These are phyloP conservation scores for Episyrphus balteatus DNA, from an alignment of 1,140 invertebrate species.

Conservation along the genomic window DNA sequence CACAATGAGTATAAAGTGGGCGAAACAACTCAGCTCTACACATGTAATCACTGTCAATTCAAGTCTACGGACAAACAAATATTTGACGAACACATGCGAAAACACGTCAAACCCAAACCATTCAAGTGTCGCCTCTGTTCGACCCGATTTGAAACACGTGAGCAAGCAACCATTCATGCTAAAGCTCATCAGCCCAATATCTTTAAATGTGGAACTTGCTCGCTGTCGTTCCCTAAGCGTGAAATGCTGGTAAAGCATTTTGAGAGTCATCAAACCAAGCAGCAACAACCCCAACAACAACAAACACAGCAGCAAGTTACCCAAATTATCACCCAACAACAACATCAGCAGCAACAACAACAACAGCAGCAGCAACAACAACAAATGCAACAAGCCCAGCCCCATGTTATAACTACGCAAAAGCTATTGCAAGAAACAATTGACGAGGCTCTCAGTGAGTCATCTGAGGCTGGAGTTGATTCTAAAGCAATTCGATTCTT, in stretches of 20 bases:
- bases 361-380: constrained; percentile 33
- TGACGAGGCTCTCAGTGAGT: constrained; percentile 33
- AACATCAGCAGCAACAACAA: constrained; percentile 20
- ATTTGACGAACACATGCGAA: constrained; percentile 33
- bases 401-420: constrained; percentile 24
- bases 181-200: constrained; percentile 34
- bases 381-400: constrained; percentile 4
- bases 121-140: constrained; percentile 36
- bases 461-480: constrained; percentile 9
- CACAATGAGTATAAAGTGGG: constrained; percentile 12
- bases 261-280: constrained; percentile 30
- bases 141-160: constrained; percentile 32
- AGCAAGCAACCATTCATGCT: constrained; percentile 32
- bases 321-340: constrained; percentile 27
- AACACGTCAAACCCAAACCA: constrained; percentile 32
- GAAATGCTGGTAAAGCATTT: constrained; percentile 33
- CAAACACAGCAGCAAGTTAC: constrained; percentile 24
- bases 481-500: constrained; percentile 27
- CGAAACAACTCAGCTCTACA: constrained; percentile 19
- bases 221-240: constrained; percentile 32
- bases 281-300: constrained; percentile 34
- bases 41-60: constrained; percentile 33
- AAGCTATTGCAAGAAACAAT: constrained; percentile 35
- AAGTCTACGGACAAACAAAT: constrained; percentile 30
- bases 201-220: constrained; percentile 35